Evolutionary conservation across 2,113 vertebrate species (phyloP).

Genomic region (Archocentrus centrarchus): DNA sequence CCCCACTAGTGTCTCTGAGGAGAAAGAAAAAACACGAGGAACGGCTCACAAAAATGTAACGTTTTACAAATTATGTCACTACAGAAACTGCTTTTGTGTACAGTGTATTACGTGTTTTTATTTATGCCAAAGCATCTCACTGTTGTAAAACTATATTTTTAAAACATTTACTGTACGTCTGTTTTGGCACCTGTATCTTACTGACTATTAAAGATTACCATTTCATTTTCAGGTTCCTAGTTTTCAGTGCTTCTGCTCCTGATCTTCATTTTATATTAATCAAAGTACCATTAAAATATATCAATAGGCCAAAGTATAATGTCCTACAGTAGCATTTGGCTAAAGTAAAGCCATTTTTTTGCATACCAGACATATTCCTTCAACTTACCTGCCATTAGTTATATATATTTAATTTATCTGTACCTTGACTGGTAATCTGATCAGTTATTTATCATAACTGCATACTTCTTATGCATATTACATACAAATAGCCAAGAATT

Average conservation of each 20-base stretch:
- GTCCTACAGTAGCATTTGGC: neutral
- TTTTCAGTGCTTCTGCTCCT: neutral
- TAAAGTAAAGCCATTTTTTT: neutral
- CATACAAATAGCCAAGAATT: slow-evolving; percentile 23
- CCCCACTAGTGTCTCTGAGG: too few relatives aligned
- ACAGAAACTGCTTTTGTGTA: neutral
- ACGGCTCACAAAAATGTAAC: neutral
- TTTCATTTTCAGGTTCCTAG: slow-evolving; percentile 24
- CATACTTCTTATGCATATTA: slow-evolving; percentile 15
- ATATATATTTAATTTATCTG: neutral
- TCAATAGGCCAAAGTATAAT: neutral
- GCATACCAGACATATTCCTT: neutral
- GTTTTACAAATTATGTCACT: slow-evolving; percentile 4
- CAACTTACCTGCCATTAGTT: neutral
- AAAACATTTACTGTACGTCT: slow-evolving; percentile 41
- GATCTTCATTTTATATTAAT: neutral
- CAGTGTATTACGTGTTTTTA: slow-evolving; percentile 41
- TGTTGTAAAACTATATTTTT: slow-evolving; percentile 55
- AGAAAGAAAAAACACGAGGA: neutral
- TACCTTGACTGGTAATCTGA: neutral
- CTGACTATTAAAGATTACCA: slow-evolving; percentile 53
- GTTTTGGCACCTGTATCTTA: slow-evolving; percentile 31
- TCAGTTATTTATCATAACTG: neutral
- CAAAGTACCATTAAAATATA: neutral
- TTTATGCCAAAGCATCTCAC: slow-evolving; percentile 26